These are phyloP conservation scores for Oncorhynchus clarkii DNA, from an alignment of 2,113 vertebrate species.

Conservation along the genomic window DNA sequence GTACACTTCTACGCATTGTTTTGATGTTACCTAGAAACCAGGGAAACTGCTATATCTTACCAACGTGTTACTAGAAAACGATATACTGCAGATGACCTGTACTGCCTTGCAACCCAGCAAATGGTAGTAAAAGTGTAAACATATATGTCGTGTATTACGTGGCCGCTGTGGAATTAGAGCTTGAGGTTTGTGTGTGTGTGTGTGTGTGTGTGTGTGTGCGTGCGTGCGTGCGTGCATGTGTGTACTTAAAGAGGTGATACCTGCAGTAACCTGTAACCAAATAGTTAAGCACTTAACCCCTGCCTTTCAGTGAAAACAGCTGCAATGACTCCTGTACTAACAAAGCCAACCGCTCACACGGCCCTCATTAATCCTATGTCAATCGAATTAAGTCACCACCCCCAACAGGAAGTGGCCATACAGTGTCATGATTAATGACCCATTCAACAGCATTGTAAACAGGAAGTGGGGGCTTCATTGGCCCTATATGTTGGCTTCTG, in stretches of 20 bases:
- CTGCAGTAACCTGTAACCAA: background rate
- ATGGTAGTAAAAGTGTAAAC: background rate
- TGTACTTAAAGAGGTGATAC: background rate
- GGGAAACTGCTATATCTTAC: background rate
- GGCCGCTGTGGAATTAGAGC: background rate
- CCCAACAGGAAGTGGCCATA: constrained; percentile 2
- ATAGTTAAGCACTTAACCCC: background rate
- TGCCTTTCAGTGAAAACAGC: background rate
- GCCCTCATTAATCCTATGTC: background rate
- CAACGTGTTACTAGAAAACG: background rate
- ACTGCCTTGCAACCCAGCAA: background rate
- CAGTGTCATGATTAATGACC: background rate
- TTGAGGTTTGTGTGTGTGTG: background rate
- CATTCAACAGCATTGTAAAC: background rate
- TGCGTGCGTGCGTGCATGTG: background rate
- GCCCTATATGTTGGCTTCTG: too few relatives aligned
- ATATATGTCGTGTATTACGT: background rate
- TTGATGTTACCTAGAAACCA: background rate
- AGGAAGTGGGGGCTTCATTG: background rate
- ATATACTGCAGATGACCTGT: background rate
- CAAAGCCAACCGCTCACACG: background rate
- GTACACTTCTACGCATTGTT: too few relatives aligned
- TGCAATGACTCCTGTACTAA: constrained; percentile 1
- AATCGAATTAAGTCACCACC: background rate
- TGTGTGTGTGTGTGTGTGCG: background rate